Percentiles rank a stretch among this genome's conserved stretches.
Evolutionary conservation across 2,888 invertebrate species (phyloP).

Genomic region (Homarus gammarus): DNA sequence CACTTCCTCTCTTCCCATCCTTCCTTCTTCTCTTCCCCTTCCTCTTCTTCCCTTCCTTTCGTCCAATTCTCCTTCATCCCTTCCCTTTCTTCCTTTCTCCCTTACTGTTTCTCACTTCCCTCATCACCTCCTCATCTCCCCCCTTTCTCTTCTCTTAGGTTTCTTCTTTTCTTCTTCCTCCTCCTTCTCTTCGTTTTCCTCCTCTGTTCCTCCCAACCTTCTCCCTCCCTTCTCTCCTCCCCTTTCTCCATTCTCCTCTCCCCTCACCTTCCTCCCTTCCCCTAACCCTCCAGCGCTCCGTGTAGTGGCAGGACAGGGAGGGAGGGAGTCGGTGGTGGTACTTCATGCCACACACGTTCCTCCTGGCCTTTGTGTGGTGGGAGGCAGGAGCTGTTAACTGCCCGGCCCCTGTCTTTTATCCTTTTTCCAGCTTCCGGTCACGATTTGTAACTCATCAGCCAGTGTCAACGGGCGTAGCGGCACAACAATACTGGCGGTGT

Average conservation of each 20-base stretch:
- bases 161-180: too few species aligned
- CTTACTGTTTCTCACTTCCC: background rate
- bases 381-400: conserved; percentile 30
- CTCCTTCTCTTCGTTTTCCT: too few species aligned
- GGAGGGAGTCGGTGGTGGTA: too few species aligned
- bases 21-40: background rate
- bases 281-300: background rate
- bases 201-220: background rate
- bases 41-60: background rate
- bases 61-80: background rate
- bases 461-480: conserved; percentile 23
- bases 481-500: conserved; percentile 23
- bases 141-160: too few species aligned
- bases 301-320: background rate
- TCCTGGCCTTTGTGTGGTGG: conserved; percentile 14
- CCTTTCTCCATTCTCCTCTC: conserved; percentile 3
- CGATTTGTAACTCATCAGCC: conserved; percentile 55
- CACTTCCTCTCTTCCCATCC: background rate
- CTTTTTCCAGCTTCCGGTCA: conserved; percentile 48
- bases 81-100: background rate
- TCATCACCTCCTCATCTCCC: background rate
- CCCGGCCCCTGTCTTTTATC: conserved; percentile 14
- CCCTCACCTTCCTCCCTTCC: background rate
- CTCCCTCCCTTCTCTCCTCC: background rate
- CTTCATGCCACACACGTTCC: background rate